Evolutionary conservation across 2,113 vertebrate species (phyloP).

Genomic region (Rallus limicola): DNA sequence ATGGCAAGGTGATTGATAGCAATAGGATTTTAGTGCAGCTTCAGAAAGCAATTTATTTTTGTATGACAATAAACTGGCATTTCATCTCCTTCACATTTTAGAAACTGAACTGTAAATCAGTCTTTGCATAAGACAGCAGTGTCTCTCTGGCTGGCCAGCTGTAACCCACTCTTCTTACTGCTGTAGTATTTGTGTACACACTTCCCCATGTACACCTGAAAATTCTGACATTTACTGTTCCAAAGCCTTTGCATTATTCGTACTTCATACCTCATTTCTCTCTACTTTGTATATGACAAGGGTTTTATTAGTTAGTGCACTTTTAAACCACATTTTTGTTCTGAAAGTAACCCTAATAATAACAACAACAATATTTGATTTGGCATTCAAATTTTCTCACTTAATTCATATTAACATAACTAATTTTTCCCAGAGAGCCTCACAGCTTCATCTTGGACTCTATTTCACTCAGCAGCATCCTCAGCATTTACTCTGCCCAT

Average conservation of each 20-base stretch:
- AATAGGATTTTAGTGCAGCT: neutral
- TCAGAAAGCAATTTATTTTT: neutral
- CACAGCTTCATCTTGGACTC: neutral
- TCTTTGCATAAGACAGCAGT: neutral
- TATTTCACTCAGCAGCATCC: neutral
- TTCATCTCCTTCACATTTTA: conserved; percentile 10
- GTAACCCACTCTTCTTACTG: neutral
- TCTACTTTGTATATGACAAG: neutral
- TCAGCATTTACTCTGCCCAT: neutral
- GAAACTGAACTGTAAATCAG: neutral
- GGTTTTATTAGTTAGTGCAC: neutral
- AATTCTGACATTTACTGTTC: neutral
- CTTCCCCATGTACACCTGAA: neutral
- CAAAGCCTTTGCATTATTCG: neutral
- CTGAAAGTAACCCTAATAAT: neutral
- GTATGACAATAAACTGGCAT: neutral
- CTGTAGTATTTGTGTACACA: neutral
- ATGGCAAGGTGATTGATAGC: neutral
- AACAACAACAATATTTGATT: neutral
- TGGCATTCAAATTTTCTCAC: neutral
- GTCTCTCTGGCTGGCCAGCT: neutral
- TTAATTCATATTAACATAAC: neutral
- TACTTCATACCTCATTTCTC: neutral
- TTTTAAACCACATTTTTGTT: neutral
- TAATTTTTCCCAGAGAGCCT: neutral